phyloP scores from a whole-genome alignment of 2,797 vertebrate species.

The Loris lydekkerianus region DNA sequence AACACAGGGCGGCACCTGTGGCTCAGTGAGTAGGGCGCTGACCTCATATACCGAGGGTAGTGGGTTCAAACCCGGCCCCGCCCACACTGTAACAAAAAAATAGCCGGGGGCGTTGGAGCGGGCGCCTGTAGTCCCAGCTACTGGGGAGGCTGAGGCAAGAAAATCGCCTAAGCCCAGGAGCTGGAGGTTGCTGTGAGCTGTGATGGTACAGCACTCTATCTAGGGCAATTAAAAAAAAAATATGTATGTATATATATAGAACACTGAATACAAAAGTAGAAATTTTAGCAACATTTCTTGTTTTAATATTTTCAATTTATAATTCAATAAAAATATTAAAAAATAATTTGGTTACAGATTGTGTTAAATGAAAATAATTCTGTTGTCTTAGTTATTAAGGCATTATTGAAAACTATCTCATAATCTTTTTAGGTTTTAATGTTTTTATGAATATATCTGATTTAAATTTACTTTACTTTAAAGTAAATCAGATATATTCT shows the following conservation, averaged over 20 bases:
- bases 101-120: no score
- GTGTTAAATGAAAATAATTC: conserved; percentile 50
- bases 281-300: conserved; percentile 39
- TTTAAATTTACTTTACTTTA: conserved; percentile 17
- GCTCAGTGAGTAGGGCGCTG: no score
- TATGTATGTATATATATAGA: neutral
- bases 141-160: no score
- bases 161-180: no score
- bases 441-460: conserved; percentile 70
- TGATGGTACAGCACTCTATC: no score
- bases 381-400: conserved; percentile 60
- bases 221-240: no score
- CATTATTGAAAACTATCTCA: conserved; percentile 42
- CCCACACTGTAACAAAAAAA: no score
- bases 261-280: conserved; percentile 67
- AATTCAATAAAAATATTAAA: conserved; percentile 49
- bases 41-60: no score
- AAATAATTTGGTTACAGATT: conserved; percentile 43
- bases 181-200: no score
- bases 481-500: neutral
- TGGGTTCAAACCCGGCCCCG: no score
- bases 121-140: no score
- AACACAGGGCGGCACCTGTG: conserved; percentile 18
- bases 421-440: conserved; percentile 65
- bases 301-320: conserved; percentile 62